These are phyloP conservation scores for Latrodectus elegans DNA, from an alignment of 2,888 invertebrate genomes.

Conservation along the genomic window DNA sequence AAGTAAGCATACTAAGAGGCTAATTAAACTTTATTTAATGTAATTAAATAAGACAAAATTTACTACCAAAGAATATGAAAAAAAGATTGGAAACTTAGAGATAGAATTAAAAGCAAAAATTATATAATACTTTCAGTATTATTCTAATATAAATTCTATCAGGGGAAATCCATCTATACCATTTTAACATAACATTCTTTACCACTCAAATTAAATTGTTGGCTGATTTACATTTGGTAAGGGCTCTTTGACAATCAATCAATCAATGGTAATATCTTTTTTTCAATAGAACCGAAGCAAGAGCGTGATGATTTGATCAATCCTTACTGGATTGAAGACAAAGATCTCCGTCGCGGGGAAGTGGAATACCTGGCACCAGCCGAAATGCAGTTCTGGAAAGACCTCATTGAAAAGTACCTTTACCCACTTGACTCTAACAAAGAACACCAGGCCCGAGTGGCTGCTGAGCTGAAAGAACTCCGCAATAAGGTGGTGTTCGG, in stretches of 20 bases:
- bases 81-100: too few relatives aligned
- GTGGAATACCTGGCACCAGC: slow-evolving; percentile 90
- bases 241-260: background rate
- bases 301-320: slow-evolving; percentile 86
- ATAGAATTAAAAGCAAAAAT: too few relatives aligned
- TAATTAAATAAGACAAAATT: too few relatives aligned
- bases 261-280: background rate
- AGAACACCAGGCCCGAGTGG: slow-evolving; percentile 92
- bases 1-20: too few relatives aligned
- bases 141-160: too few relatives aligned
- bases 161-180: too few relatives aligned
- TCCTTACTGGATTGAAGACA: slow-evolving; percentile 96
- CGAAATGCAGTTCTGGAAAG: slow-evolving; percentile 95
- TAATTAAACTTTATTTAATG: too few relatives aligned
- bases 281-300: slow-evolving; percentile 53
- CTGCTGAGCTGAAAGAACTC: slow-evolving; percentile 92
- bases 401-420: slow-evolving; percentile 94
- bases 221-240: background rate
- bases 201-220: background rate
- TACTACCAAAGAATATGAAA: too few relatives aligned
- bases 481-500: slow-evolving; percentile 96
- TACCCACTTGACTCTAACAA: slow-evolving; percentile 95
- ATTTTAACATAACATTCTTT: too few relatives aligned
- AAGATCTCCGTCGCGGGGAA: slow-evolving; percentile 90
- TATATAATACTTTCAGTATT: too few relatives aligned